Base-by-base conservation (phyloP, 2,888 invertebrate genomes). In the Brachynemurus nebulosus region DNA sequence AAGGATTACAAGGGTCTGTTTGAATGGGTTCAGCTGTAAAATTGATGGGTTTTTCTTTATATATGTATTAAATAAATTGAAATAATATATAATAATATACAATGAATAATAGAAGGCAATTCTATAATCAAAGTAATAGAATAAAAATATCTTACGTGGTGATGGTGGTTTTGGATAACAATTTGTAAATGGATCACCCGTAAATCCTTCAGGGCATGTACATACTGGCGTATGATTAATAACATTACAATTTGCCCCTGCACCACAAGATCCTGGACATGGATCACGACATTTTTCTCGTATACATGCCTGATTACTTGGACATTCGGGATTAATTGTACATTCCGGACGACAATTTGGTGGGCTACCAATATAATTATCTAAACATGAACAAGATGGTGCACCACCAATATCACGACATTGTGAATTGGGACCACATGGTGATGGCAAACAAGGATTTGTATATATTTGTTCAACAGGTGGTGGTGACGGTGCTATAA, bases 261-360 rank as follows among this genome's bases (percentile, higher is more conserved):
- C 59, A 33, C 83, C 81, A 55, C 83, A 83, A 37, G 78, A 77
- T 5, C 80, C 80, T 2, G 78, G 76, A 50, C 83, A 84, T 7
- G 82, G 81, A 60, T 83, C 80, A 30, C 70, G 67, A 57, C 84
- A 84, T 60, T 74, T 80, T 61, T 78, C 72, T 55, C 75, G 72
- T n/a, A 82, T 74, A 55, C 85, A 86, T 7, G 85, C 81, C 55
- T 70, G 66, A 53, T 80, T 73, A 50, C 77, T 74, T 2, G 75
- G 68, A 60, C 85, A 85, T 57, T 84, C 83, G 52, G 79, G 70
- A 55, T 78, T 78, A 38, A 80, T 77, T 1, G 72, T 72, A 61
- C 84, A 84, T 62, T 82, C 80, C 2, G 82, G 80, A 42, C 76
- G 69, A 57, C 83, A 83, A 54, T 78, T 79, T 12, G 81, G 80